Evolutionary conservation across 1,140 invertebrate species (phyloP).

Genomic region (Armadillidium nasatum): DNA sequence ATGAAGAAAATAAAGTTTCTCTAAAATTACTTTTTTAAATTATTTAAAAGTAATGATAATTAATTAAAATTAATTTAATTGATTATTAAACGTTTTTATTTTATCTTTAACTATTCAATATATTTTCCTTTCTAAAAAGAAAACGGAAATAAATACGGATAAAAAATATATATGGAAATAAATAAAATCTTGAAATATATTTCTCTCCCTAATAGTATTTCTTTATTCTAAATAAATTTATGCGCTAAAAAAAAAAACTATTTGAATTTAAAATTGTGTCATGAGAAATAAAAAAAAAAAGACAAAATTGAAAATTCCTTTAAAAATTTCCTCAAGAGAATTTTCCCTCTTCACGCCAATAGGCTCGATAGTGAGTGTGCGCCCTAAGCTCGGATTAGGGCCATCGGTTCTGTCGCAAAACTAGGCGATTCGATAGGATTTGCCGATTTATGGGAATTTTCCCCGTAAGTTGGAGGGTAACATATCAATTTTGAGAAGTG

Average conservation of each 20-base stretch:
- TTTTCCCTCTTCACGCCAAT: conserved; percentile 7
- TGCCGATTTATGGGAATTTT: not conserved
- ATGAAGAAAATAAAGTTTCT: no score
- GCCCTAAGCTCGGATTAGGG: not conserved
- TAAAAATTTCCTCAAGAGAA: not conserved
- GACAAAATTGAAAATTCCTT: not conserved
- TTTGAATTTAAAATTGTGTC: not conserved
- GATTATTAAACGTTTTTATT: no score
- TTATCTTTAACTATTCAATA: no score
- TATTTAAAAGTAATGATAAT: no score
- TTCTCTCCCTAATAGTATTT: not conserved
- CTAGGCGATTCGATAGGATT: not conserved
- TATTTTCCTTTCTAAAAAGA: no score
- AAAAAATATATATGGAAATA: no score
- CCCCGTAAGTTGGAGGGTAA: not conserved
- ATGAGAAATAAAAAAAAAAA: not conserved
- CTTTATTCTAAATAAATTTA: not conserved
- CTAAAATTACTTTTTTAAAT: no score
- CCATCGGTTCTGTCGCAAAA: not conserved
- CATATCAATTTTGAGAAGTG: not conserved
- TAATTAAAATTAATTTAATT: no score
- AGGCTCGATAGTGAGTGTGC: not conserved
- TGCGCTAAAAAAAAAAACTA: not conserved
- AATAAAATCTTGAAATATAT: no score
- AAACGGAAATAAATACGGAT: no score